A percentile compares a stretch with the other conserved stretches of the same genome.
These are phyloP conservation scores for Achroia grisella DNA, from an alignment of 1,140 invertebrate genomes.

Conservation along the genomic window DNA sequence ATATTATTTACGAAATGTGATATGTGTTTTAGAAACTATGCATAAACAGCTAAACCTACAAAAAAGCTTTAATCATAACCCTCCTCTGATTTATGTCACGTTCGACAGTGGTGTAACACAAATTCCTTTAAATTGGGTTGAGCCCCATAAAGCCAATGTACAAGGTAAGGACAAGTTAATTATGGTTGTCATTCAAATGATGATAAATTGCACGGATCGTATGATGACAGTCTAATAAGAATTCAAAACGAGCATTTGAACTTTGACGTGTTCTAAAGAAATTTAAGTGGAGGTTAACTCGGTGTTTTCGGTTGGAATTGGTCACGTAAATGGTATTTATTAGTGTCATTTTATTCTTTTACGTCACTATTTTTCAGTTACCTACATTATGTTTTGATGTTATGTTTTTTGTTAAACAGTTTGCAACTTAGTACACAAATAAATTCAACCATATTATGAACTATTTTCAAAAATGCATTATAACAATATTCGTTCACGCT, in stretches of 20 bases:
- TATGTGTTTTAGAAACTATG: no score
- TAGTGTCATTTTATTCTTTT: not conserved
- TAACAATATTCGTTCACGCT: no score
- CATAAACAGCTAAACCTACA: no score
- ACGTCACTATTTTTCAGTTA: no score
- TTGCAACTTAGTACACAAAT: no score
- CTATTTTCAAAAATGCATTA: no score
- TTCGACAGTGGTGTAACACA: not conserved
- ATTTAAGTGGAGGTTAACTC: conserved; percentile 31
- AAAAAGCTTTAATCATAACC: no score
- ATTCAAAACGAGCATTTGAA: conserved; percentile 53
- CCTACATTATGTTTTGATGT: no score
- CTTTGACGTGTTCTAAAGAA: conserved; percentile 50
- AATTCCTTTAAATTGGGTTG: conserved; percentile 34
- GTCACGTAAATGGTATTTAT: conserved; percentile 21
- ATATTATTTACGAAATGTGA: no score
- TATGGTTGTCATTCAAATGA: conserved; percentile 48
- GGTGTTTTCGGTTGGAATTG: conserved; percentile 19
- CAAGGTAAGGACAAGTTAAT: conserved; percentile 50
- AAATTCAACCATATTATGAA: no score
- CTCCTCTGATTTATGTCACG: no score
- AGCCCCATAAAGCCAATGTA: conserved; percentile 30
- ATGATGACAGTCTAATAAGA: conserved; percentile 32
- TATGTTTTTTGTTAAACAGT: no score
- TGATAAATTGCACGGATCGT: conserved; percentile 35